Evolutionary conservation across 2,888 invertebrate genomes (phyloP).

Genomic region (Aspidapion aeneum): DNA sequence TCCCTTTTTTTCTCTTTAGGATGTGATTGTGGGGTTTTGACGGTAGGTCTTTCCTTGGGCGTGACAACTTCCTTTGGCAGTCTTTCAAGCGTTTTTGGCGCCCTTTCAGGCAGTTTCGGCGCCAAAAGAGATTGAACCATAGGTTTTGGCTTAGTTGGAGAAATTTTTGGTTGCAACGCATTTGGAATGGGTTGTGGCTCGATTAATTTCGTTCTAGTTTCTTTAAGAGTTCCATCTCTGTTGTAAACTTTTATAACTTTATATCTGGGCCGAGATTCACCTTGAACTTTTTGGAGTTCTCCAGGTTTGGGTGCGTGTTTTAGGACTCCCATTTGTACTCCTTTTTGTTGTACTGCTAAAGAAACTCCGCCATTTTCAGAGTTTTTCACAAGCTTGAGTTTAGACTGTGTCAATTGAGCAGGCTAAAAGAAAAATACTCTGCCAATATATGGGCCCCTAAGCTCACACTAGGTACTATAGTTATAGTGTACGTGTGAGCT

Average conservation of each 20-base stretch:
- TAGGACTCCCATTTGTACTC: constrained; percentile 42
- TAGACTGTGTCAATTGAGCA: constrained; percentile 40
- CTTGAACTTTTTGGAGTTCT: constrained; percentile 18
- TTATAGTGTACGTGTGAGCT: no score
- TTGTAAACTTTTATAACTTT: constrained; percentile 22
- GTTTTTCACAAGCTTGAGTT: constrained; percentile 44
- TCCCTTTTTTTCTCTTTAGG: constrained; percentile 13
- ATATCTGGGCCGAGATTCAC: background rate
- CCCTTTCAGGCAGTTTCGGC: constrained; percentile 16
- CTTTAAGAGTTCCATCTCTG: constrained; percentile 38
- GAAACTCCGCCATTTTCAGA: constrained; percentile 41
- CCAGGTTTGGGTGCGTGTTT: constrained; percentile 44
- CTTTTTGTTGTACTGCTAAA: constrained; percentile 42
- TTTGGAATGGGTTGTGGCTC: constrained; percentile 38
- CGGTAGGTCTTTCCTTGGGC: constrained; percentile 31
- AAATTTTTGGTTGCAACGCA: constrained; percentile 9
- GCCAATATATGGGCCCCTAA: no score
- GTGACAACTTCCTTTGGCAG: constrained; percentile 26
- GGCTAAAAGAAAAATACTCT: no score
- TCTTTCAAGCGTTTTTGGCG: no score
- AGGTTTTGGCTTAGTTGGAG: constrained; percentile 13
- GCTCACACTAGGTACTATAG: no score
- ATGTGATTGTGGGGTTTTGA: constrained; percentile 12
- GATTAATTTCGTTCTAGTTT: constrained; percentile 41
- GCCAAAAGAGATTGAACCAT: constrained; percentile 20